Evolutionary conservation across 2,888 invertebrate species (phyloP).

Genomic region (Diplolepis rosae): DNA sequence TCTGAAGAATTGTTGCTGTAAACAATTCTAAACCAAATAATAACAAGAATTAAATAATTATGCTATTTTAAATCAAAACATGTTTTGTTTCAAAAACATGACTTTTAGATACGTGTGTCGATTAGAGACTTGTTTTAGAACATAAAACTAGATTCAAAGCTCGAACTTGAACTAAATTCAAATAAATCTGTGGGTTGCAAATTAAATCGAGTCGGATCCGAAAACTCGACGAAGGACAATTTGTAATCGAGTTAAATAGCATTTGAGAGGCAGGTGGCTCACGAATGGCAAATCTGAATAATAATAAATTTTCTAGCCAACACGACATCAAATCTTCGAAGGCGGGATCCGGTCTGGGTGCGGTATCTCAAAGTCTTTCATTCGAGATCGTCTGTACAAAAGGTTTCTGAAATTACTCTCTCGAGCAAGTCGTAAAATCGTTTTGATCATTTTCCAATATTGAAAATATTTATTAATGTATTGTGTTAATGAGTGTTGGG

Average conservation of each 20-base stretch:
- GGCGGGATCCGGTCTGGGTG: conserved; percentile 20
- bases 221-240: conserved; percentile 7
- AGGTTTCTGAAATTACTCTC: neutral
- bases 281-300: conserved; percentile 26
- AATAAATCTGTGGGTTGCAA: conserved; percentile 57
- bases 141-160: conserved; percentile 12
- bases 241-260: neutral
- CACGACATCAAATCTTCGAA: conserved; percentile 5
- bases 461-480: neutral
- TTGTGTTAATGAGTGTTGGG: neutral
- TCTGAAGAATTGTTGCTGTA: too few relatives aligned
- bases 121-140: neutral
- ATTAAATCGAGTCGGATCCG: conserved; percentile 4
- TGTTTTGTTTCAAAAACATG: too few relatives aligned
- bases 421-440: neutral
- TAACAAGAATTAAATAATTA: too few relatives aligned
- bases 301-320: conserved; percentile 24
- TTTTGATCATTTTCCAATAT: neutral
- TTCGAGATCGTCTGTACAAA: neutral
- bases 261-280: conserved; percentile 16
- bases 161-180: conserved; percentile 61
- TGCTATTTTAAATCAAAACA: too few relatives aligned
- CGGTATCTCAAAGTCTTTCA: conserved; percentile 22
- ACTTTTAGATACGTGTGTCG: too few relatives aligned
- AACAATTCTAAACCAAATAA: too few relatives aligned